Conservation (phyloP, 1,140 invertebrate genomes). For the Coptotermes formosanus region DNA sequence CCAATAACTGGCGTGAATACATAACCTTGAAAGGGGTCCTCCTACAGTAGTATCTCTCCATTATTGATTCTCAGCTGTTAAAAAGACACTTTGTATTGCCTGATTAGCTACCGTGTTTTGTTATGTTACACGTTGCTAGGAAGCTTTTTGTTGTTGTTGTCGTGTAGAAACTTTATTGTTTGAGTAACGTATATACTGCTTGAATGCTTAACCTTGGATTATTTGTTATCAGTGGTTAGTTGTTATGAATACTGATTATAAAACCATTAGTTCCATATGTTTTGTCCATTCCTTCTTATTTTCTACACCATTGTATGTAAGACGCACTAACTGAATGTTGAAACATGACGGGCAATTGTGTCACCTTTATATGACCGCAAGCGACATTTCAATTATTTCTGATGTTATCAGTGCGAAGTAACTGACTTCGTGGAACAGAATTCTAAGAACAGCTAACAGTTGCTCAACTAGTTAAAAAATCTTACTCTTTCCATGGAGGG, state of each 20-base stretch:
- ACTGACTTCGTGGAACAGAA: too few species aligned
- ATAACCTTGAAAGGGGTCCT: background rate
- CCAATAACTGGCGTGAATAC: background rate
- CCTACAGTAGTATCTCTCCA: background rate
- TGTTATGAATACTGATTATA: conserved; percentile 13
- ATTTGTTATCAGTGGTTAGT: background rate
- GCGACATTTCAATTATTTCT: too few species aligned
- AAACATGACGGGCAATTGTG: too few species aligned
- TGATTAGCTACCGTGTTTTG: conserved; percentile 7
- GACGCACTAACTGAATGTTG: too few species aligned
- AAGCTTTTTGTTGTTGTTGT: background rate
- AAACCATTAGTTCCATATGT: background rate
- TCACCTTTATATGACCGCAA: too few species aligned
- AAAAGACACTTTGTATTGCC: background rate
- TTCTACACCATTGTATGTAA: background rate
- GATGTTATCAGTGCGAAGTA: too few species aligned
- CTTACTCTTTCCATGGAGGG: too few species aligned
- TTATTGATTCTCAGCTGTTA: conserved; percentile 19
- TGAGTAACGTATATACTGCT: background rate
- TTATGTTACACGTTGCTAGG: background rate
- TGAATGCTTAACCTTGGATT: background rate
- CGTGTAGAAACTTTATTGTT: background rate
- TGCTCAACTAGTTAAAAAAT: too few species aligned
- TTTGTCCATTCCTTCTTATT: background rate
- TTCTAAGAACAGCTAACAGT: too few species aligned